Evolutionary conservation across 2,113 vertebrate species (phyloP).

Genomic region (Pelmatolapia mariae): DNA sequence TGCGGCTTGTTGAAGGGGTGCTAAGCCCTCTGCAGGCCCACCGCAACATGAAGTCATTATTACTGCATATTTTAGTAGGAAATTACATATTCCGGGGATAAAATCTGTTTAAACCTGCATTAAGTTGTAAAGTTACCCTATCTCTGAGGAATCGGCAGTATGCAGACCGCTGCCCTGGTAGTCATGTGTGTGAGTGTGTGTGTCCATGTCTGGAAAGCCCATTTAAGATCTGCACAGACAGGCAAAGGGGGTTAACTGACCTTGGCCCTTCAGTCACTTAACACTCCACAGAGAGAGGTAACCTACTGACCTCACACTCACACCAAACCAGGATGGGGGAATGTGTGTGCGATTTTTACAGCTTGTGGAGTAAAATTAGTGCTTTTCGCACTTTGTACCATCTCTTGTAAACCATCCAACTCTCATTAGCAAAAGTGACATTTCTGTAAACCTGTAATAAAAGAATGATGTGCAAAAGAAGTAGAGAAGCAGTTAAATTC

Average conservation of each 20-base stretch:
- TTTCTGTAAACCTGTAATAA: neutral
- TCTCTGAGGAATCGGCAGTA: neutral
- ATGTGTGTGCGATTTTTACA: neutral
- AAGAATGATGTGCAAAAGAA: neutral
- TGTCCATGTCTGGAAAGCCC: conserved; percentile 36
- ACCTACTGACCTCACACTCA: conserved; percentile 33
- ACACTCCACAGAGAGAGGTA: conserved; percentile 41
- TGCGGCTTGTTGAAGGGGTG: conserved; percentile 25
- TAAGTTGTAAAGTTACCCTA: conserved; percentile 18
- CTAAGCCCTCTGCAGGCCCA: conserved; percentile 17
- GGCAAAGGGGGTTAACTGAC: conserved; percentile 21
- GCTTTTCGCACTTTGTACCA: neutral
- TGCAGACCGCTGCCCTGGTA: neutral
- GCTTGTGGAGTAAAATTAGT: neutral
- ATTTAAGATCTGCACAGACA: conserved; percentile 34
- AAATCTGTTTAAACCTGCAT: conserved; percentile 29
- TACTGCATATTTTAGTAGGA: conserved; percentile 25
- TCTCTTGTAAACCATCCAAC: neutral
- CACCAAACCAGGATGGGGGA: neutral
- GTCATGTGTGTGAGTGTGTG: neutral
- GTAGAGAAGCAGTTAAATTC: neutral
- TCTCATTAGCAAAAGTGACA: neutral
- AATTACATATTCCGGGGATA: conserved; percentile 28
- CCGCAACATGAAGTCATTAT: conserved; percentile 35
- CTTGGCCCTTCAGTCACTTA: conserved; percentile 58